A percentile compares a stretch with the other conserved stretches of the same genome.
Evolutionary conservation across 2,797 vertebrate species (phyloP).

Genomic region (Austrolebias charrua): DNA sequence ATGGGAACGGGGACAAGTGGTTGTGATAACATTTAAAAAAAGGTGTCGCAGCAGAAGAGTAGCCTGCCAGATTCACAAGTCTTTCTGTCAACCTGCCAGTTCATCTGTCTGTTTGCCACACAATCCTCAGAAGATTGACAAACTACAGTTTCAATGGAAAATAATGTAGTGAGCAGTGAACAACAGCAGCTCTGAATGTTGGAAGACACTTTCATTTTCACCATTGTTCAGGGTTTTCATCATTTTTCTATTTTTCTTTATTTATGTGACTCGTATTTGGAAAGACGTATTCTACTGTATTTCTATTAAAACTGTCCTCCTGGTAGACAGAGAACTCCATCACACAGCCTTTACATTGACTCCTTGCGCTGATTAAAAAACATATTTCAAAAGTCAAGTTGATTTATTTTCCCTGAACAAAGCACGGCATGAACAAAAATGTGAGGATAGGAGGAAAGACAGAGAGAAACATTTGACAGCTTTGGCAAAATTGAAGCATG

Average conservation of each 20-base stretch:
- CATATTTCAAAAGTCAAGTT: conserved; percentile 64
- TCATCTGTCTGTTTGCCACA: conserved; percentile 61
- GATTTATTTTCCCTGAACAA: conserved; percentile 51
- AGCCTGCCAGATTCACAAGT: conserved; percentile 48
- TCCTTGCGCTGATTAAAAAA: conserved; percentile 65
- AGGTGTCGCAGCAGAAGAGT: conserved; percentile 54
- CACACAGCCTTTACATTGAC: conserved; percentile 50
- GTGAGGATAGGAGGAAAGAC: background rate
- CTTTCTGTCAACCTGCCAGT: conserved; percentile 68
- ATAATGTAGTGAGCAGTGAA: conserved; percentile 11
- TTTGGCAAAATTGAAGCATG: no score
- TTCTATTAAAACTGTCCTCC: conserved; percentile 39
- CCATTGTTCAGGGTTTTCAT: conserved; percentile 44
- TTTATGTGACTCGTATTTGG: conserved; percentile 2
- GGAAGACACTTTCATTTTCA: conserved; percentile 8
- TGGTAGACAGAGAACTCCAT: conserved; percentile 54
- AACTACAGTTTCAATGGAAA: conserved; percentile 48
- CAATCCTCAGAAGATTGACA: conserved; percentile 44
- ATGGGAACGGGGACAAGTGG: conserved; percentile 49
- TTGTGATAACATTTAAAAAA: conserved; percentile 59
- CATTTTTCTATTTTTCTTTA: conserved; percentile 30
- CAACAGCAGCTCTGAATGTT: conserved; percentile 17
- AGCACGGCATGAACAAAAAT: conserved; percentile 30
- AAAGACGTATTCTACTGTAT: conserved; percentile 39
- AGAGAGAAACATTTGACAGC: conserved; percentile 12